Base-by-base conservation (phyloP, 2,888 invertebrate genomes). In the Phorcus lineatus region DNA sequence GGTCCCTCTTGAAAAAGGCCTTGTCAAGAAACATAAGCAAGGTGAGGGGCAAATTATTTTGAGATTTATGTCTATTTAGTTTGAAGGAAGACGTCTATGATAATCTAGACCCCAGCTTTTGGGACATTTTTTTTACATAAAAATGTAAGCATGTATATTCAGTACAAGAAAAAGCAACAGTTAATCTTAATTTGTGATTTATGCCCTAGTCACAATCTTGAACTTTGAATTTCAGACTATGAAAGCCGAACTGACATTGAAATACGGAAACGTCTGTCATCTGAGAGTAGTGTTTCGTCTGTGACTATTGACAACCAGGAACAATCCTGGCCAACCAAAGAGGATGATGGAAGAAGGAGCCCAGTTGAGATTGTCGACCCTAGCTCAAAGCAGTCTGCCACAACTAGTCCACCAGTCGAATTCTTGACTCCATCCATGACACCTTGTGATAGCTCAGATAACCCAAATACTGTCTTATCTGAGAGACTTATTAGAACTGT, bases 21-120 rank as follows among this genome's bases (percentile, higher is more conserved):
- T 88, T 70, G 91, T 90, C 7, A 84, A 83, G 78, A 88, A 87
- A 82, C 88, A 89, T 70, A 88, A 82, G 78, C 82, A 84, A 81
- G 89, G 90, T 90, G 28, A 66, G 80, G 80, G 82, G 80, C 22
- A 40, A 53, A 3, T 28, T n/a, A 17, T 76, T 11, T 16, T 47
- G 16, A 52, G 47, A 22, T 76, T 36, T n/a, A 76, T 11, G 52
- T 11, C 9, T 31, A 19, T n/a, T 36, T 40, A 70, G 16, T 9
- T 74, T 36, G 17, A 74, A 74, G 28, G 40, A 16, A 36, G 9
- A 36, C 0, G 6, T 28, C 22, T 24, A 11, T n/a, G 28, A 31
- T n/a, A 36, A 36, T 36, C 3, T 36, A n/a, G 3, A 3, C 36
- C 3, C 36, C 36, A 36, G 36, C 36, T 7, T 36, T 36, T 3